Base-by-base conservation (phyloP, 1,140 invertebrate species). In the Paracyclopina nana region DNA sequence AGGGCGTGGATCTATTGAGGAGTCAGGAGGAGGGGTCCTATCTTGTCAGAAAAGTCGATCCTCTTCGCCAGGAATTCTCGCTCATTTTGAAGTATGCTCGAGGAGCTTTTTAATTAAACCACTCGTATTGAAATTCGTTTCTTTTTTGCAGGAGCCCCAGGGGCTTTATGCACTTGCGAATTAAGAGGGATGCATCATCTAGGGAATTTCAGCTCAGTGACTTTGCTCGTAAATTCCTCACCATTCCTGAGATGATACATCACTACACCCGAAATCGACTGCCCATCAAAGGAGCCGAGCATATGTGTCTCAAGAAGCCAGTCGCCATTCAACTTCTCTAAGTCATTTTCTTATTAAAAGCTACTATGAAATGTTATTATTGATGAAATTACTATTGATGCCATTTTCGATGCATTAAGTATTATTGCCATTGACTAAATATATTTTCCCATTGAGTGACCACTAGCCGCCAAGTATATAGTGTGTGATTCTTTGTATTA, bases 111-210 rank as follows among this genome's bases (percentile, higher is more conserved):
- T 9, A 26, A 48, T n/a, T n/a, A n/a, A n/a, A n/a, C n/a, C n/a
- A n/a, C n/a, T n/a, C 25, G 30, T 30, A 4, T 26, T 12, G 16
- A 48, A 14, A 29, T 29, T 48, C 3, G 14, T 26, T 48, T 48
- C 22, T 2, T 48, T 28, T 29, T 48, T 73, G 1, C 65, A 91
- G 86, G 64, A 87, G 85, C 61, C 80, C 82, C 24, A 73, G 82
- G 63, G 86, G 87, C 14, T 91, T 86, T 59, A 91, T 94, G 82
- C 88, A 94, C 60, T 87, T 92, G 78, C 74, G 83, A 49, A 91
- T 92, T 40, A 82, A 83, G 59, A 75, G 75, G 57, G 72, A 75
- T 53, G 51, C 53, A 38, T 43, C 54, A 34, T 57, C 57, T 50
- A 62, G 73, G 69, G 72, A 77, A 44, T 91, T 78, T 61, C 84